These are phyloP conservation scores for Melitaea athalia DNA, from an alignment of 2,888 invertebrate genomes.

Conservation along the genomic window DNA sequence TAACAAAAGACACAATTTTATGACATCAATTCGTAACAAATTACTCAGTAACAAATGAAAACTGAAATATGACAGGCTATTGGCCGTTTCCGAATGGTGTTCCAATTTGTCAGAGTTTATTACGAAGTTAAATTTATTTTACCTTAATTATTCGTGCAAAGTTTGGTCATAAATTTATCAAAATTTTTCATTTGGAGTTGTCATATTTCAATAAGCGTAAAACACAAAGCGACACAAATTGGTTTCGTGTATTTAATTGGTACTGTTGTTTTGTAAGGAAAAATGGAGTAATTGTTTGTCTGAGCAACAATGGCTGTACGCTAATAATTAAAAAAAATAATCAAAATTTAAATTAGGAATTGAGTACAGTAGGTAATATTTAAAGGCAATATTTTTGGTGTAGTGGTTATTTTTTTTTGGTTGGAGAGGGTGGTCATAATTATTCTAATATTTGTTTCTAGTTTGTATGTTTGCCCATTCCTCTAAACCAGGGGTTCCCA, in stretches of 20 bases:
- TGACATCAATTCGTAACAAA: conserved; percentile 39
- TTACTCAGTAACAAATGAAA: conserved; percentile 41
- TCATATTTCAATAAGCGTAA: conserved; percentile 15
- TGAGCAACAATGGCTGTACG: no score
- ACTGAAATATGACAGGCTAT: conserved; percentile 42
- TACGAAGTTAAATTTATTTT: conserved; percentile 43
- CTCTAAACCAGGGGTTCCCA: no score
- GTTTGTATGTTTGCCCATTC: no score
- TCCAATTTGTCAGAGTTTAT: conserved; percentile 46
- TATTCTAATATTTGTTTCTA: no score
- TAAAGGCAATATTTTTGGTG: no score
- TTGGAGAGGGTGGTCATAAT: no score
- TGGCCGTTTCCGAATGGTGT: conserved; percentile 42
- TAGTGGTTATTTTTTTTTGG: no score
- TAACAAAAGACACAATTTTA: conserved; percentile 35
- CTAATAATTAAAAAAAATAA: no score
- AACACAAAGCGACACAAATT: conserved; percentile 12
- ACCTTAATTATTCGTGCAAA: conserved; percentile 42
- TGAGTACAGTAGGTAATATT: no score
- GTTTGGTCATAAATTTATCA: conserved; percentile 33
- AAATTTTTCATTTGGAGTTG: conserved; percentile 24
- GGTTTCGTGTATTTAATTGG: not conserved
- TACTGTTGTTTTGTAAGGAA: not conserved
- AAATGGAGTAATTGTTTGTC: not conserved
- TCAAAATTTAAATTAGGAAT: no score